Conservation (phyloP, 2,888 invertebrate species). For the Dioctria rufipes region DNA sequence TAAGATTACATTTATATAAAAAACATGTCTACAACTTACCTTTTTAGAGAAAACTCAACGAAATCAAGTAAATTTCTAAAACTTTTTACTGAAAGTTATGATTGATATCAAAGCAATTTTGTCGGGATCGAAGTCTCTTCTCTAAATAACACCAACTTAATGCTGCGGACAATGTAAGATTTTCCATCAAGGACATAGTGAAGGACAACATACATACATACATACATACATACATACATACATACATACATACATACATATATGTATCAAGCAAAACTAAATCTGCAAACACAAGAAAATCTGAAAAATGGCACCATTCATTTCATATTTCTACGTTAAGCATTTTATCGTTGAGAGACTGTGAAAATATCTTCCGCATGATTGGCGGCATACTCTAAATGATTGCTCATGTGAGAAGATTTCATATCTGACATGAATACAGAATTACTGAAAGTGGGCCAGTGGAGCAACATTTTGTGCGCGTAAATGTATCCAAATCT, state of each 20-base stretch:
- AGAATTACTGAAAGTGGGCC: conserved; percentile 26
- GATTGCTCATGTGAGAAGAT: conserved; percentile 28
- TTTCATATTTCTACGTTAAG: neutral
- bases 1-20: too few relatives aligned
- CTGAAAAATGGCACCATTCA: neutral
- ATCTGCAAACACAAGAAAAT: conserved; percentile 10
- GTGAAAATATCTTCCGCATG: conserved; percentile 51
- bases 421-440: conserved; percentile 49
- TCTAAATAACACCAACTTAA: neutral
- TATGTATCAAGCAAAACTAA: neutral
- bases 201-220: neutral
- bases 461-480: neutral
- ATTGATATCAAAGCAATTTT: neutral
- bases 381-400: conserved; percentile 37
- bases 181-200: neutral
- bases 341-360: conserved; percentile 33
- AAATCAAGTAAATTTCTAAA: too few relatives aligned
- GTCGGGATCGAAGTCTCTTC: neutral
- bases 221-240: neutral
- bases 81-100: too few relatives aligned
- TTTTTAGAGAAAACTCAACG: too few relatives aligned
- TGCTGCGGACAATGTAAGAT: neutral
- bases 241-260: neutral
- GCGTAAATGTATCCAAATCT: conserved; percentile 1
- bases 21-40: too few relatives aligned